phyloP scores from a whole-genome alignment of 1,140 invertebrate genomes.

The Parapsyche elsis region DNA sequence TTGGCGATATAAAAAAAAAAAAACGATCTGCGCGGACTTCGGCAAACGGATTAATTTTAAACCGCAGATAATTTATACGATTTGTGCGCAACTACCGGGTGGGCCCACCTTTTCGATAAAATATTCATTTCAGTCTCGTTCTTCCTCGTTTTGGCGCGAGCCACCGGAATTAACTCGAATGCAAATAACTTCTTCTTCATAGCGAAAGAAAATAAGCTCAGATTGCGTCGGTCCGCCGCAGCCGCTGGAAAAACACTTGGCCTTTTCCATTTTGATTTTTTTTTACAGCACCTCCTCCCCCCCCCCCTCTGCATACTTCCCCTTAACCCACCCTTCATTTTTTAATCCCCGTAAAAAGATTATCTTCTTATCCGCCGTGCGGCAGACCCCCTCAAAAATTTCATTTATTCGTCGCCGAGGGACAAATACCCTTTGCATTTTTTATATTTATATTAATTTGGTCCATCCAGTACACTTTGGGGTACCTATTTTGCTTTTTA shows the following conservation, averaged over 20 bases:
- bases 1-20: too few relatives aligned
- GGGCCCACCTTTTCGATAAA: constrained; percentile 31
- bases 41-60: neutral
- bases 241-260: constrained; percentile 47
- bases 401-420: constrained; percentile 40
- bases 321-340: constrained; percentile 43
- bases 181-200: constrained; percentile 41
- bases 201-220: constrained; percentile 39
- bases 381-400: constrained; percentile 37
- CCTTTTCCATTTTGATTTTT: constrained; percentile 49
- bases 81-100: constrained; percentile 7
- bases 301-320: too few relatives aligned
- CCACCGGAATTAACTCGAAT: constrained; percentile 45
- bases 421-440: constrained; percentile 6
- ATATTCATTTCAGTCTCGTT: constrained; percentile 31
- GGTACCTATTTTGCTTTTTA: neutral
- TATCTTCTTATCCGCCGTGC: constrained; percentile 52
- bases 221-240: constrained; percentile 16
- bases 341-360: constrained; percentile 56
- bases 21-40: neutral
- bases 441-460: constrained; percentile 21
- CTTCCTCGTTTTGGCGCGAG: neutral
- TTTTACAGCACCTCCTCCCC: too few relatives aligned
- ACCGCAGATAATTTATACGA: constrained; percentile 33
- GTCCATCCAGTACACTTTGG: neutral